Evolutionary conservation across 2,888 invertebrate species (phyloP), one percentile per base, ranked within the genome.

Genomic region (Cyclophora albipunctata): DNA sequence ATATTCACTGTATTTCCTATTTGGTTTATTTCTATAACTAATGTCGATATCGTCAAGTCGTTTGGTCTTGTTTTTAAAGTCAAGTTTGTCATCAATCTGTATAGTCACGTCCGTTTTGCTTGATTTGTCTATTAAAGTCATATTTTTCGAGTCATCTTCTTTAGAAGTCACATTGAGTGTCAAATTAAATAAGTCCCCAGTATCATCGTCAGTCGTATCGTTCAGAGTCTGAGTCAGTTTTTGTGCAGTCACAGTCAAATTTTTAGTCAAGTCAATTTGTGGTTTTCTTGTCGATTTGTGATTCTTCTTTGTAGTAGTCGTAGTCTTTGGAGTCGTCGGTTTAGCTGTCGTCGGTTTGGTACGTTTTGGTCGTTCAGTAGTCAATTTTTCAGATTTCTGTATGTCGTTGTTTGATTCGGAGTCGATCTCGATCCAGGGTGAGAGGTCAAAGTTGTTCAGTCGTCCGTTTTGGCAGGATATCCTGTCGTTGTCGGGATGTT

Each of bases 61-160:
- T 78, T 71, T 71, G 53, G 73, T 84, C 71, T 88, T 88, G 54
- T 87, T 84, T 66, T 75, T 85, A 65, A 91, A 83, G 82, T 91
- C 91, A 49, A 92, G 83, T 88, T 92, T 92, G 72, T 91, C 91
- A 61, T 90, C 90, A 45, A 91, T 86, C 54, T 73, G 73, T 63
- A 73, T 59, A 34, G 75, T 77, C 47, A 59, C 61, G 49, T 70
- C 67, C 45, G 57, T 58, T 63, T 69, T 75, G 37, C 60, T 66
- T 47, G 50, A 61, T 54, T 64, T 66, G 57, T 74, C 69, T 54
- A 60, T 64, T 49, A 69, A 66, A 47, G 58, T 61, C 7, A 52
- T 62, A 7, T 55, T 52, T 42, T 57, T 64, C 46, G 60, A 58
- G 53, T 70, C 63, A 52, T 57, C 60, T 51, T 71, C 65, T 50